A percentile compares a stretch with the other conserved stretches of the same genome.
Conservation (phyloP, 2,888 invertebrate species). For the Eupithecia inturbata region DNA sequence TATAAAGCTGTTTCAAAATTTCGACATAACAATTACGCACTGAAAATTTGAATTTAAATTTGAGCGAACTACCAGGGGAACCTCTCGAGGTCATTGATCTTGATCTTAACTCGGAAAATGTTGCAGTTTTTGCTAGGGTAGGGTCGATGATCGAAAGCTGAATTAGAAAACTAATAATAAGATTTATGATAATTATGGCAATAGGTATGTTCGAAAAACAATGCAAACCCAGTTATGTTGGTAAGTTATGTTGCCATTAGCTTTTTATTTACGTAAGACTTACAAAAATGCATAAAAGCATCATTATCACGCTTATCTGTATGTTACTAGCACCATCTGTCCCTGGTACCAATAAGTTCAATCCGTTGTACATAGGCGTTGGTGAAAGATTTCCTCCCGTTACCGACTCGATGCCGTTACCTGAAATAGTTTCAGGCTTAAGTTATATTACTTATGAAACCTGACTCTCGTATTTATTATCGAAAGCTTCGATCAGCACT, state of each 20-base stretch:
- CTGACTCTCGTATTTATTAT: too few species aligned
- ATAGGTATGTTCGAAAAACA: background rate
- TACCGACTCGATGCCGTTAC: constrained; percentile 71
- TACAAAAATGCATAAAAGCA: constrained; percentile 41
- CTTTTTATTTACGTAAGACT: constrained; percentile 16
- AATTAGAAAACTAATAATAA: background rate
- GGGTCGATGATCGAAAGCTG: background rate
- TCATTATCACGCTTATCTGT: constrained; percentile 39
- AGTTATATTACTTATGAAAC: background rate
- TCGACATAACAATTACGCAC: too few species aligned
- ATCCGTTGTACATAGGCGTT: constrained; percentile 61
- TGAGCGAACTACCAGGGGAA: too few species aligned
- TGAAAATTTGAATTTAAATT: too few species aligned
- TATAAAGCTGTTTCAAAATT: too few species aligned
- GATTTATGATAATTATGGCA: background rate
- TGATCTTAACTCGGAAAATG: background rate
- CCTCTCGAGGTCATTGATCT: background rate
- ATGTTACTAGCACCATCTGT: constrained; percentile 52
- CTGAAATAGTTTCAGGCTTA: constrained; percentile 48
- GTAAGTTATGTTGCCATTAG: background rate
- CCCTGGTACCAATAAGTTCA: constrained; percentile 79
- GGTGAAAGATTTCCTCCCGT: constrained; percentile 70
- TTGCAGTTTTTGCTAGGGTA: background rate
- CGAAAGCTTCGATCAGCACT: too few species aligned
- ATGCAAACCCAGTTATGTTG: background rate